phyloP scores from a whole-genome alignment of 2,797 vertebrate species.

The Sciurus carolinensis region DNA sequence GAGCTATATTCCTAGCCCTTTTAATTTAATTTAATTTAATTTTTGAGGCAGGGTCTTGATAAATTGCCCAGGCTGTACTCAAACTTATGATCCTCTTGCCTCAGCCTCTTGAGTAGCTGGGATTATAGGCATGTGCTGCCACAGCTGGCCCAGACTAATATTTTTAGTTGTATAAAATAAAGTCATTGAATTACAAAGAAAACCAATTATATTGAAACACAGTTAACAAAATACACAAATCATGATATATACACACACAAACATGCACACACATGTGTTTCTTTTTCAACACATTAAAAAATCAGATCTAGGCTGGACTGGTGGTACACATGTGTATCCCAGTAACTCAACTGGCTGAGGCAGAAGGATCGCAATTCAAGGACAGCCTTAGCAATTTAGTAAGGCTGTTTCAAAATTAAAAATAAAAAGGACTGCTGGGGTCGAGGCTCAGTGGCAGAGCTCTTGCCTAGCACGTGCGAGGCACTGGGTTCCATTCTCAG shows the following conservation, averaged over 20 bases:
- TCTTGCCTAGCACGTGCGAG: no score
- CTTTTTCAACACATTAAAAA: constrained; percentile 54
- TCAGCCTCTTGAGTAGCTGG: not conserved
- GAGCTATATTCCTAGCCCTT: not conserved
- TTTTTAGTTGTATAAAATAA: constrained; percentile 71
- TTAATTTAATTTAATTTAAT: not conserved
- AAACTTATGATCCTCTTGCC: not conserved
- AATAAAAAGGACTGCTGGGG: no score
- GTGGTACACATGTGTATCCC: no score
- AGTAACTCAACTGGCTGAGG: no score
- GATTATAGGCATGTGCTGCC: not conserved
- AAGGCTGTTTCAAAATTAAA: no score
- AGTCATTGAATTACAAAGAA: constrained; percentile 49
- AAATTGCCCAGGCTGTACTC: not conserved
- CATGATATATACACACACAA: no score
- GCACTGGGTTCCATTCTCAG: no score
- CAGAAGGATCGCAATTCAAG: no score
- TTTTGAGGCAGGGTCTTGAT: no score
- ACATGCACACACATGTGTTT: not conserved
- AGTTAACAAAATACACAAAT: not conserved
- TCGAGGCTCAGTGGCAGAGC: no score
- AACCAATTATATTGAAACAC: constrained; percentile 60
- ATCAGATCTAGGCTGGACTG: not conserved
- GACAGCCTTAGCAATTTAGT: no score
- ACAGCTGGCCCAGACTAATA: constrained; percentile 3